Percentiles rank a stretch among this genome's conserved stretches.
phyloP scores from a whole-genome alignment of 1,140 invertebrate genomes.

The Pentalonia nigronervosa region DNA sequence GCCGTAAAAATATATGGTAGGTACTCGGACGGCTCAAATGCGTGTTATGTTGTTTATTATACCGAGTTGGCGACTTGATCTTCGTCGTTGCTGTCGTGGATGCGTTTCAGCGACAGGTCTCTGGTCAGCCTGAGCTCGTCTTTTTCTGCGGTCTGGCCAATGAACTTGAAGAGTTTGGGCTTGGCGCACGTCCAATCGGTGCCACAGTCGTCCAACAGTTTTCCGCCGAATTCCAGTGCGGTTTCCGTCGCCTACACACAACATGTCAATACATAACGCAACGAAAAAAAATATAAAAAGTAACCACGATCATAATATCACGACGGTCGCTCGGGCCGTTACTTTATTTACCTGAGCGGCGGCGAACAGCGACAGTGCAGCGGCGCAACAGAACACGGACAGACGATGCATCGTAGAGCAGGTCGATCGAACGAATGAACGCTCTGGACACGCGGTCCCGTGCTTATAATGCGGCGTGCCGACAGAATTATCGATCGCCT shows the following conservation, averaged over 20 bases:
- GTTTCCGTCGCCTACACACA: conserved; percentile 12
- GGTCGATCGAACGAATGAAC: conserved; percentile 23
- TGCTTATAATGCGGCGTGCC: neutral
- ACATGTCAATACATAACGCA: neutral
- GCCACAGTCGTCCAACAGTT: conserved; percentile 66
- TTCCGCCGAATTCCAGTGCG: conserved; percentile 10
- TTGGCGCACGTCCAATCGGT: conserved; percentile 72
- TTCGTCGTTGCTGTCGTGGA: neutral
- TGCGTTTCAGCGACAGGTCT: conserved; percentile 71
- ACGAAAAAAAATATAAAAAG: neutral
- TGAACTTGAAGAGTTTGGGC: conserved; percentile 77
- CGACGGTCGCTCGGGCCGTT: neutral
- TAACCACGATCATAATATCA: neutral
- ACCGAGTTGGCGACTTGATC: conserved; percentile 42
- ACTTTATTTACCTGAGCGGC: conserved; percentile 17
- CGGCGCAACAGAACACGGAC: conserved; percentile 28
- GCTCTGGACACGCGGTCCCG: neutral
- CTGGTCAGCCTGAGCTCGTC: conserved; percentile 77
- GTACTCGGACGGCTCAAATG: neutral
- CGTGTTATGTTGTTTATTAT: neutral
- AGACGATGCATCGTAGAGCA: conserved; percentile 22
- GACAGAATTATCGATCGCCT: neutral
- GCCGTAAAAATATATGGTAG: neutral
- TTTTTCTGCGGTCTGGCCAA: conserved; percentile 72
- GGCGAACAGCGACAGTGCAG: conserved; percentile 20